phyloP scores from a whole-genome alignment of 2,113 vertebrate species.

The Anhinga rufa region DNA sequence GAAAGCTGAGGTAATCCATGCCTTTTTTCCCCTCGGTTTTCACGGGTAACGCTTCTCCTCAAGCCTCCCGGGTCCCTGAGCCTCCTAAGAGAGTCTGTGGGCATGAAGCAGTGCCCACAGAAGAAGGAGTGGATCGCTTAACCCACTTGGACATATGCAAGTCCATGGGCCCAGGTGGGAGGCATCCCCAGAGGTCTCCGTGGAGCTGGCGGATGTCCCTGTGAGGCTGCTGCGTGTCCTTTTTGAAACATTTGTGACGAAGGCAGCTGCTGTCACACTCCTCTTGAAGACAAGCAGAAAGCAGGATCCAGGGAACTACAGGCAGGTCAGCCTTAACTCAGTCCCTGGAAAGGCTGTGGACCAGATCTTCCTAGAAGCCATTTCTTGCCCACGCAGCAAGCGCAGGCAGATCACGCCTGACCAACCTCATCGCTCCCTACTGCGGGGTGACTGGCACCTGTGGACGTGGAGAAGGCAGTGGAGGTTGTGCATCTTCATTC shows the following conservation, averaged over 20 bases:
- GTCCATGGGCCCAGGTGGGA: not conserved
- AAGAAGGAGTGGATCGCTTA: not conserved
- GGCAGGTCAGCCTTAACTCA: not conserved
- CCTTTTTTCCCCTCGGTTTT: not conserved
- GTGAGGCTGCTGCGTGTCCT: not conserved
- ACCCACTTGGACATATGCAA: rapidly evolving
- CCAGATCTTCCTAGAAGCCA: not conserved
- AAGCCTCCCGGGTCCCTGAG: not conserved
- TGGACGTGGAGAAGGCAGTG: not conserved
- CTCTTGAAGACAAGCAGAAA: not conserved
- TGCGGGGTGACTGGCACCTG: not conserved
- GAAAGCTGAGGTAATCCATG: not conserved
- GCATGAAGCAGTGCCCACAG: not conserved
- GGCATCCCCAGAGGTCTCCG: not conserved
- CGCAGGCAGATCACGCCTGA: not conserved
- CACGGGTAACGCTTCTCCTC: not conserved
- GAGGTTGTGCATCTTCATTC: not conserved
- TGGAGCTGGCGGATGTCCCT: not conserved
- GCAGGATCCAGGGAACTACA: not conserved
- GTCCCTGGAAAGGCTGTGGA: not conserved
- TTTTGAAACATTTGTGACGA: not conserved
- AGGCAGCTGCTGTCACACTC: not conserved
- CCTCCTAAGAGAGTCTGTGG: not conserved
- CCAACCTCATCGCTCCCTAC: not conserved
- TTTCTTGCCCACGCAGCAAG: not conserved